A percentile compares a stretch with the other conserved stretches of the same genome.
phyloP scores from a whole-genome alignment of 2,888 invertebrate species.

The Aphodius sticticus region DNA sequence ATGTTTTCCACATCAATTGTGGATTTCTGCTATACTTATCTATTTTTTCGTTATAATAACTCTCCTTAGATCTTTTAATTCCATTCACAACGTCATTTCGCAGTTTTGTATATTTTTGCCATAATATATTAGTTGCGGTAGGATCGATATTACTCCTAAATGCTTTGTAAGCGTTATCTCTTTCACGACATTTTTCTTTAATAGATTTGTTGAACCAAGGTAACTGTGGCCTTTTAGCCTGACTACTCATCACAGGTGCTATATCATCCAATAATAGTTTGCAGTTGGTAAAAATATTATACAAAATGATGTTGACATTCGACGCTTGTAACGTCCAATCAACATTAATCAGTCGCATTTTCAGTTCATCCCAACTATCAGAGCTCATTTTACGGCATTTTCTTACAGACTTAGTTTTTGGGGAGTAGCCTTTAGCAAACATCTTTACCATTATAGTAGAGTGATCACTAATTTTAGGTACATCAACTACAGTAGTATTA shows the following conservation, averaged over 20 bases:
- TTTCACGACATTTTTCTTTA: background rate
- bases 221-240: background rate
- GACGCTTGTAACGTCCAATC: background rate
- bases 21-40: background rate
- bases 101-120: background rate
- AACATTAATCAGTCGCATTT: background rate
- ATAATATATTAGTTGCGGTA: background rate
- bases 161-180: background rate
- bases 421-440: background rate
- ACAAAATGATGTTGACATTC: background rate
- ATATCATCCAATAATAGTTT: background rate
- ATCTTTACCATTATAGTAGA: background rate
- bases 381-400: background rate
- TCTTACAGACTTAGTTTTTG: background rate
- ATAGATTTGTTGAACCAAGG: background rate
- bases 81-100: background rate
- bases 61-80: background rate
- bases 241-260: background rate
- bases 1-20: background rate
- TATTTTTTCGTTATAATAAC: background rate
- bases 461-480: background rate
- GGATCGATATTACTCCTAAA: background rate
- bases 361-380: background rate
- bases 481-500: background rate
- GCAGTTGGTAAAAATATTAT: background rate